Evolutionary conservation across 2,113 vertebrate genomes (phyloP), one percentile per base, ranked within the genome.

Genomic region (Melanotaenia duboulayi): DNA sequence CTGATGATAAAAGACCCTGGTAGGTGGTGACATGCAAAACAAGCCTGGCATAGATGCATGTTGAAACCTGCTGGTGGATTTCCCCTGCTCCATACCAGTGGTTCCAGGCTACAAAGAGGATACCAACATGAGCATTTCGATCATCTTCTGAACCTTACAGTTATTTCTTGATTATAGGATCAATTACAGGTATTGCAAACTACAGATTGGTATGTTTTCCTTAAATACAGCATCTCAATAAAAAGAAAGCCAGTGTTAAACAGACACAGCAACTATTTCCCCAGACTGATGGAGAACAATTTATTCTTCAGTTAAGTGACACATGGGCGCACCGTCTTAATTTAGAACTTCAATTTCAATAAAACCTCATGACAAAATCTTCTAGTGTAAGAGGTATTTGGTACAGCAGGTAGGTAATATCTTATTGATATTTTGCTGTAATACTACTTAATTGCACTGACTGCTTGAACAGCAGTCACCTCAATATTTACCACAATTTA

Each of bases 231-330:
- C 19, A n/a, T 48, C n/a, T 48, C 13, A 52, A n/a, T 3, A 37
- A 20, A 32, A 52, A 13, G 28, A 14, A 50, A 24, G 40, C 19
- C 19, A 39, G 5, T 61, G 16, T 3, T 4, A 63, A 25, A 61
- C 2, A 64, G 32, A 40, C 17, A 32, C 4, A n/a, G 0, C 19
- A 24, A 25, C 48, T 7, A 8, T 22, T 39, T 35, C 17, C 3
- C 12, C 11, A 9, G 65, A 58, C 80, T 58, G 59, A 78, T 81
- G 68, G 64, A 84, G 75, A 87, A 75, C 60, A 61, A 64, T 92
- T 91, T 92, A 92, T 92, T 92, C 75, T 80, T 71, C 73, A 70
- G 25, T 83, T 89, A 61, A 83, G 80, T 86, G 83, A 84, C 78
- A 86, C 72, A 74, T 37, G 76, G 25, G 50, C 74, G 86, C 63